These are phyloP conservation scores for Drosophila aldrichi DNA, from an alignment of 2,888 invertebrate species.

Conservation along the genomic window DNA sequence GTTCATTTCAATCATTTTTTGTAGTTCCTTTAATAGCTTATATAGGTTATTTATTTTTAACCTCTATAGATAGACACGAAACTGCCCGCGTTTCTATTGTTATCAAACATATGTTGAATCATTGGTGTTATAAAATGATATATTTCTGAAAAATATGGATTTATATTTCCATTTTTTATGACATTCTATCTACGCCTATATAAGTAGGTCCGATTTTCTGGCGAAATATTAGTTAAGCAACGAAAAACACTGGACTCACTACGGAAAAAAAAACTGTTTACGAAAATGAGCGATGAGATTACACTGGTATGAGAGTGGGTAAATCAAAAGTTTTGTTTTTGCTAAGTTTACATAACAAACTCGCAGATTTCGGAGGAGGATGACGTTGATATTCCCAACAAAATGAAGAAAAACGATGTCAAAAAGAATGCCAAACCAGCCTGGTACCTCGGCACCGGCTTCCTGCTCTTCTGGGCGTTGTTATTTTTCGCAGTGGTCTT, in stretches of 20 bases:
- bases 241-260: neutral
- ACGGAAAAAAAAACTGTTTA: neutral
- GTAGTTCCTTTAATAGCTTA: neutral
- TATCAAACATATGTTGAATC: neutral
- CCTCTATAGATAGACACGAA: too few species aligned
- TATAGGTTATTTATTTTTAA: neutral
- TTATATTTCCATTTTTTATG: neutral
- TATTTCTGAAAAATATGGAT: neutral
- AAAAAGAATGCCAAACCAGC: slow-evolving; percentile 16
- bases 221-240: neutral
- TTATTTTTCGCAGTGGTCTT: neutral
- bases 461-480: slow-evolving; percentile 70
- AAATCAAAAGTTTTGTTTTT: neutral
- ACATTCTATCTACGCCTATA: slow-evolving; percentile 1
- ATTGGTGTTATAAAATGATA: slow-evolving; percentile 8
- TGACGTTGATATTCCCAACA: neutral
- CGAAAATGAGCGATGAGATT: slow-evolving; percentile 35
- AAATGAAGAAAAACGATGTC: neutral
- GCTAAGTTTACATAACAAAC: neutral
- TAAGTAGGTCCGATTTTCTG: neutral
- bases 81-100: neutral
- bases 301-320: slow-evolving; percentile 13
- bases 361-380: slow-evolving; percentile 22
- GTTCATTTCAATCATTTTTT: neutral
- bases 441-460: slow-evolving; percentile 73